Evolutionary conservation across 2,888 invertebrate species (phyloP), one percentile per base, ranked within the genome.

Genomic region (Phortica magna): DNA sequence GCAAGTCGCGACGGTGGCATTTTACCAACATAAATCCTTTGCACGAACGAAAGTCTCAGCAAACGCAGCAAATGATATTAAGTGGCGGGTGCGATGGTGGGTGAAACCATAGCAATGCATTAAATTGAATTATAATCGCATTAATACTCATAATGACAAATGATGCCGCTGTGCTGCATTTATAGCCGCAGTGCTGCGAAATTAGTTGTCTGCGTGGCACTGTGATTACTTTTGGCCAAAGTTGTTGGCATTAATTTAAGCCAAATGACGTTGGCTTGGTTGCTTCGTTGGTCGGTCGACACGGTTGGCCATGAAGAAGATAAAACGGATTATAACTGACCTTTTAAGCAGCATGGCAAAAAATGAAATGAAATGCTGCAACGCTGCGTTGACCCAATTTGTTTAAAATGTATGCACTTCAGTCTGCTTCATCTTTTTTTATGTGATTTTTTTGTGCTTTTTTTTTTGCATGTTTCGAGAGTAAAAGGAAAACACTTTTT

Each of bases 61-160:
- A n/a, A n/a, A 31, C 31, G 2, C 31, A 31, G 31, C 31, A 31
- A 31, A 31, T 31, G 2, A 4, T 31, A 4, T 31, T 31, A 31
- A 31, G 31, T 4, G 31, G 31, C 31, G 2, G 31, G 3, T 2
- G 31, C 31, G 31, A n/a, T n/a, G 31, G 31, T 4, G 0, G 31
- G 31, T 4, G 31, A 31, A 1, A 1, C 31, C 31, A 59, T 59
- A 17, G 7, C 59, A 59, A 67, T 17, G 67, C 67, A 67, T 42
- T 67, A 67, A 67, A 67, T 67, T 67, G 67, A 67, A 67, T 67
- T 67, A 67, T 67, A 67, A 67, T 67, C 67, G 67, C 67, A 67
- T 67, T 67, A 67, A 67, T 67, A 42, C 67, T 67, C 39, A 67
- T 67, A 67, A 67, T 67, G 67, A 67, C 67, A 67, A 67, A 67